phyloP scores from a whole-genome alignment of 1,140 invertebrate species.

The Centruroides vittatus region DNA sequence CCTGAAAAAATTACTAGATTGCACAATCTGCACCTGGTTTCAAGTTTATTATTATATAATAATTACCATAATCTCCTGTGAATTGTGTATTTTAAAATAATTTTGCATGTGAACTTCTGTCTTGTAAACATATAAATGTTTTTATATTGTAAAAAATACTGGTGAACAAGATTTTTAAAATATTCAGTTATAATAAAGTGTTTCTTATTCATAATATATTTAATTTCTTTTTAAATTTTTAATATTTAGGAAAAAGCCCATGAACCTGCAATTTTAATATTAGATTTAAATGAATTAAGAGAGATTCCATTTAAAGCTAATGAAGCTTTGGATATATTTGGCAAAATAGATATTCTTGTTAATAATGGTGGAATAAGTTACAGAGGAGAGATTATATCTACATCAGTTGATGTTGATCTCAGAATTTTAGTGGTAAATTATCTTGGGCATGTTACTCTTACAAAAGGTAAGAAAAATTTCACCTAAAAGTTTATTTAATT shows the following conservation, averaged over 20 bases:
- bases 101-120: too few species aligned
- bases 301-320: slow-evolving; percentile 43
- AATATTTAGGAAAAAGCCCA: slow-evolving; percentile 20
- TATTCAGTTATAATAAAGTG: too few species aligned
- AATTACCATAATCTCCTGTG: too few species aligned
- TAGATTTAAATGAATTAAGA: slow-evolving; percentile 62
- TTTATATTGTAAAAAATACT: too few species aligned
- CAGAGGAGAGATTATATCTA: slow-evolving; percentile 57
- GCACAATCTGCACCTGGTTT: too few species aligned
- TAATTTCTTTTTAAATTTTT: too few species aligned
- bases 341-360: slow-evolving; percentile 70
- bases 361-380: slow-evolving; percentile 79
- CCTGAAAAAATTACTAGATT: too few species aligned
- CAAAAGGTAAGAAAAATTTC: slow-evolving; percentile 54
- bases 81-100: too few species aligned
- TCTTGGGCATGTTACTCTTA: slow-evolving; percentile 77
- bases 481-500: background rate
- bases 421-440: slow-evolving; percentile 89
- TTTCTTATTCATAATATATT: too few species aligned
- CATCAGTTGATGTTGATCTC: slow-evolving; percentile 66
- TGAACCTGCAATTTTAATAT: slow-evolving; percentile 53
- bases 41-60: too few species aligned
- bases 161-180: too few species aligned
- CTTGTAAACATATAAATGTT: too few species aligned
- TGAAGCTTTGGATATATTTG: slow-evolving; percentile 46